These are phyloP conservation scores for Pteria penguin DNA, from an alignment of 2,888 invertebrate genomes.

Conservation along the genomic window DNA sequence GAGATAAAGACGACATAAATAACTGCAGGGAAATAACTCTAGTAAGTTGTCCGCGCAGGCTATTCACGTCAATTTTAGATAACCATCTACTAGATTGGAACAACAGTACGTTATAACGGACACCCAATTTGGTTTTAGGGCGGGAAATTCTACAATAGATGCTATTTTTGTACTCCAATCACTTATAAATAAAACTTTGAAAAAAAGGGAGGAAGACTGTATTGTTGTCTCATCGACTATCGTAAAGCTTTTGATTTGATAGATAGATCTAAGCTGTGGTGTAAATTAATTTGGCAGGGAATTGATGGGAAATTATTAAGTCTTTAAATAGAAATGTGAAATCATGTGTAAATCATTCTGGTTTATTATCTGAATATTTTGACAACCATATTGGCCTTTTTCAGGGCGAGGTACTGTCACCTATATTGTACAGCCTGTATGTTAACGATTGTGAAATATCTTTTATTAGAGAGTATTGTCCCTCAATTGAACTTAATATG, in stretches of 20 bases:
- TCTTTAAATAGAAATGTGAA: background rate
- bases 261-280: background rate
- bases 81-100: no score
- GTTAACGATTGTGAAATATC: no score
- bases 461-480: no score
- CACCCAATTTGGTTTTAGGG: constrained; percentile 39
- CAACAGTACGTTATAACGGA: constrained; percentile 29
- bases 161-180: constrained; percentile 24
- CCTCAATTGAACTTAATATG: no score
- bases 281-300: background rate
- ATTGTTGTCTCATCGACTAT: constrained; percentile 30
- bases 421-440: no score
- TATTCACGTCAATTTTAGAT: no score
- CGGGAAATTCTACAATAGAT: constrained; percentile 30
- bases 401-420: no score
- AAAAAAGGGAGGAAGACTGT: constrained; percentile 16
- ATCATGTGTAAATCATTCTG: background rate
- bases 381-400: no score
- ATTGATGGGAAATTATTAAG: background rate
- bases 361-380: no score
- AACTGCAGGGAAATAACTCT: constrained; percentile 43
- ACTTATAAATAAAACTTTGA: constrained; percentile 18
- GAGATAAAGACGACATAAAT: constrained; percentile 24
- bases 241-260: background rate
- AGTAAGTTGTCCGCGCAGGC: no score